Conservation (phyloP, 2,797 vertebrate genomes). For the Siniperca scherzeri region DNA sequence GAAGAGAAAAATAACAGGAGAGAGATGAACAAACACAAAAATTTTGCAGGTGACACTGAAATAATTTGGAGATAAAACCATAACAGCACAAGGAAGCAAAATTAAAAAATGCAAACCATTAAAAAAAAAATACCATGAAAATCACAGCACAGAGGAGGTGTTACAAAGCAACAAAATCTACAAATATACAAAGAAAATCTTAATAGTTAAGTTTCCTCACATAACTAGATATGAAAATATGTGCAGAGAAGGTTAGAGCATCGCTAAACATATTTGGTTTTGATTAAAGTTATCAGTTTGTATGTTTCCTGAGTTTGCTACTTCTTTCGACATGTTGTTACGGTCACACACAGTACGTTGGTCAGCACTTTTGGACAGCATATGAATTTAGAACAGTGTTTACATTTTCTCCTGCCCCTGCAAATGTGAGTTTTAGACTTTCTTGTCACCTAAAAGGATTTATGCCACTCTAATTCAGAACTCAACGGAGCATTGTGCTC, state of each 20-base stretch:
- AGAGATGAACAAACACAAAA: background rate
- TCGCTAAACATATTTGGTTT: background rate
- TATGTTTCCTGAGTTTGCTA: background rate
- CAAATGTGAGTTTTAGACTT: background rate
- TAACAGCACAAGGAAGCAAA: background rate
- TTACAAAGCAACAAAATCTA: background rate
- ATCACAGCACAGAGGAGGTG: background rate
- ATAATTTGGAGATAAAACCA: background rate
- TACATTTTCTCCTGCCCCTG: background rate
- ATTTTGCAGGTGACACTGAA: background rate
- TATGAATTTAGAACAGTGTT: background rate
- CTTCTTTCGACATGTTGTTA: background rate
- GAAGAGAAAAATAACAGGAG: background rate
- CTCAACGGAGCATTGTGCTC: background rate
- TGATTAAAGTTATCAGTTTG: background rate
- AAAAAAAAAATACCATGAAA: background rate
- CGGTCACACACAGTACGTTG: background rate
- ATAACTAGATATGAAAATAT: background rate
- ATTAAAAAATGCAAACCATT: background rate
- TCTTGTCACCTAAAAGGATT: constrained; percentile 4
- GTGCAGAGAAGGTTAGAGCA: background rate
- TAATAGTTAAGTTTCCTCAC: too few relatives aligned
- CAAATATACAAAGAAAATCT: background rate
- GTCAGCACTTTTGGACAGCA: background rate
- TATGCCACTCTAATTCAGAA: background rate